Evolutionary conservation across 92 coral and sea anemone species (phyloP), one percentile per base, ranked within the genome.

Genomic region (Blastomussa wellsi): DNA sequence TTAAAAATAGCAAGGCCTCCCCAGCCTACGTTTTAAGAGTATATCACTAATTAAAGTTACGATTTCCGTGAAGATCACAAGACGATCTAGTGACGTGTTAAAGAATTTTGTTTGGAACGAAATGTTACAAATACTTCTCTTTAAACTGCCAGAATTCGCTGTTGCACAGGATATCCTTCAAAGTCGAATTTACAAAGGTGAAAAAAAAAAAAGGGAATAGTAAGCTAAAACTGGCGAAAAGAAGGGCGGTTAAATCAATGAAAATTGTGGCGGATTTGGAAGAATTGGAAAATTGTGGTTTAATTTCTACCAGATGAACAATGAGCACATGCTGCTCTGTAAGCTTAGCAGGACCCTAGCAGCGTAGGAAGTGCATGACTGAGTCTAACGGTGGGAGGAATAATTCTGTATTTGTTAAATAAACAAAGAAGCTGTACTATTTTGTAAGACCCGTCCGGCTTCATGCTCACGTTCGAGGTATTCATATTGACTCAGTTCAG

Each of bases 371-470:
- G 44, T 70, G 48, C 75, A 37, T 48, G 35, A 70, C 75, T 35
- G 75, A 37, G 75, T 3, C 44, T 33, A 35, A 70, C 75, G n/a
- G 59, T 44, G 72, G 72, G 83, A 42, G 82, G n/a, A 79, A 64
- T 16, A 79, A 44, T 39, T 65, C 47, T 17, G 26, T 70, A 65
- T 65, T 65, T 65, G 83, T 79, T 62, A 33, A 79, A 36, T 65
- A 79, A 79, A 79, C 83, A 79, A 79, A 41, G 74, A 79, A 41
- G 33, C 35, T 28, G 44, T 44, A n/a, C n/a, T n/a, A n/a, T n/a
- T n/a, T n/a, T n/a, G n/a, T n/a, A n/a, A n/a, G n/a, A n/a, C 60
- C 29, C n/a, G 59, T 41, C 74, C 65, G 72, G 19, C 31, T 39
- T 15, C 22, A 42, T 16, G 74, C 48, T 67, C 84, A 68, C 84